Conservation (phyloP, 2,113 vertebrate genomes). For the Pleuronectes platessa region DNA sequence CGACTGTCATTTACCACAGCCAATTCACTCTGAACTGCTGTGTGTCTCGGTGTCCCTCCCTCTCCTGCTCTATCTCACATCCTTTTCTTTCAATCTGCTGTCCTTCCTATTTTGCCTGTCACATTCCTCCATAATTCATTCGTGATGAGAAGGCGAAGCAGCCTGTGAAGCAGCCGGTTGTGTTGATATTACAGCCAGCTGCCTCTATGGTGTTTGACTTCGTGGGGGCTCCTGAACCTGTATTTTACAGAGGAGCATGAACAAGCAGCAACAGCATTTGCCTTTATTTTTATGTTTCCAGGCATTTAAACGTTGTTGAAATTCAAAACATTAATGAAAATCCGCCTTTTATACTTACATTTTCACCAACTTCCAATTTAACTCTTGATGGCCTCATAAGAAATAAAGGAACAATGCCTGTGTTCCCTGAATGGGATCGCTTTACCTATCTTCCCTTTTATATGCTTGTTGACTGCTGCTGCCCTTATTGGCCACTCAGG, state of each 20-base stretch:
- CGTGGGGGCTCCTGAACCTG: not conserved
- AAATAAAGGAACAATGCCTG: too few species aligned
- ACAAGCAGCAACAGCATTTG: not conserved
- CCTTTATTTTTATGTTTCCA: not conserved
- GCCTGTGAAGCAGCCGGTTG: not conserved
- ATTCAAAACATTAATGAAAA: not conserved
- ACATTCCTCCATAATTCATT: slow-evolving; percentile 44
- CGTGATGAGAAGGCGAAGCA: slow-evolving; percentile 10
- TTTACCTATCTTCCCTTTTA: too few species aligned
- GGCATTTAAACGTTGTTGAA: not conserved
- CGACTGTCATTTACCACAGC: slow-evolving; percentile 76
- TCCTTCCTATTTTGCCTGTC: slow-evolving; percentile 44
- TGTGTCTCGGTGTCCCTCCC: slow-evolving; percentile 41
- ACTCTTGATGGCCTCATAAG: too few species aligned
- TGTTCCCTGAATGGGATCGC: too few species aligned
- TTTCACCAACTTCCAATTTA: not conserved
- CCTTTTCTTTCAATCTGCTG: slow-evolving; percentile 41
- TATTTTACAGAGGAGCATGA: not conserved
- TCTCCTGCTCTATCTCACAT: slow-evolving; percentile 26
- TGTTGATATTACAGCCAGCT: not conserved
- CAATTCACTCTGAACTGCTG: slow-evolving; percentile 72
- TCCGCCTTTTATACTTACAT: not conserved
- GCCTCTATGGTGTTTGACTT: slow-evolving; percentile 4
- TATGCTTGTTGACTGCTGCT: too few species aligned
- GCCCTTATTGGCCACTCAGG: too few species aligned